phyloP scores from a whole-genome alignment of 2,888 invertebrate species.

The Eupithecia insigniata region DNA sequence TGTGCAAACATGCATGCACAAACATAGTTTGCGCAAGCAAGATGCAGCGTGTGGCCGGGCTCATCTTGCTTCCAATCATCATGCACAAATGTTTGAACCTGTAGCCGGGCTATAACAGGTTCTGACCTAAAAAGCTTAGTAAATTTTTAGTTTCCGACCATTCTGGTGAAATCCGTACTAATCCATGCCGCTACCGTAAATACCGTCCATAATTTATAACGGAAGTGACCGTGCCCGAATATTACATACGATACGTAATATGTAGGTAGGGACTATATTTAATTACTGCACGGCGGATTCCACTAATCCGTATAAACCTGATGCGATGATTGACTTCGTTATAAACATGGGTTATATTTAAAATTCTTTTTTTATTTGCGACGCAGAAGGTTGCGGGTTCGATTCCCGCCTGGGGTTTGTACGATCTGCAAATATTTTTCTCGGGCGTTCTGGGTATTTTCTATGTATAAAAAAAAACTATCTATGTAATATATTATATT shows the following conservation, averaged over 20 bases:
- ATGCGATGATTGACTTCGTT: background rate
- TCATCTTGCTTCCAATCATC: no score
- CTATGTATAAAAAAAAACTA: no score
- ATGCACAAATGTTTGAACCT: no score
- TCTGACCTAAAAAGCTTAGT: background rate
- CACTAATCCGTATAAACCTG: background rate
- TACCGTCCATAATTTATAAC: constrained; percentile 44
- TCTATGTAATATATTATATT: no score
- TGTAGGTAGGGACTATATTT: background rate
- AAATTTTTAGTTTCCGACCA: constrained; percentile 19
- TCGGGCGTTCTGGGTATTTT: no score
- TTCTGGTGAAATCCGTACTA: constrained; percentile 32
- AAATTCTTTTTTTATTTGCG: no score
- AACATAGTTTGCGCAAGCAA: no score
- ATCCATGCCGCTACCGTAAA: constrained; percentile 41
- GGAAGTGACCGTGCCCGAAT: constrained; percentile 42
- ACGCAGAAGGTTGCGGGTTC: no score
- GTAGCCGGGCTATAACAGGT: background rate
- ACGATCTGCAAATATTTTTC: no score
- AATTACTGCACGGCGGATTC: background rate
- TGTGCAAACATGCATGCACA: no score
- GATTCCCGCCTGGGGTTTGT: no score
- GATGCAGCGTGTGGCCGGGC: no score
- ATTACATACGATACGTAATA: constrained; percentile 29
- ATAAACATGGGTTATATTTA: background rate